Evolutionary conservation across 2,113 vertebrate species (phyloP).

Genomic region (Emydocephalus ijimae): DNA sequence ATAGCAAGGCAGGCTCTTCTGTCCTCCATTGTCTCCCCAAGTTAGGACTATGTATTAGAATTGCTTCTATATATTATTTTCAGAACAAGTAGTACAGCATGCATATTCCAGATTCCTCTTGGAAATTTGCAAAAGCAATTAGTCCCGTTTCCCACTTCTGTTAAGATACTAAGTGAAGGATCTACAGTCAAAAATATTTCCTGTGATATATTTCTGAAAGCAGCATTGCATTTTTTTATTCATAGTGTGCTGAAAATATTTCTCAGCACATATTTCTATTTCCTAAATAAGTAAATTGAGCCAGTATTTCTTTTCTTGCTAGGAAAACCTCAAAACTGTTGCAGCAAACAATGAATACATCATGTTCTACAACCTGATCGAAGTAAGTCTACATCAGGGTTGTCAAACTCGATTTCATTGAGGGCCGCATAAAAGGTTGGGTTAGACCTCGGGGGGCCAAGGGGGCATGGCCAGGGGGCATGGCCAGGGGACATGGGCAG

Average conservation of each 20-base stretch:
- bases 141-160: not conserved
- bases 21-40: not conserved
- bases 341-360: conserved; percentile 75
- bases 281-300: not conserved
- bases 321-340: conserved; percentile 78
- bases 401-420: too few species aligned
- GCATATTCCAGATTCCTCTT: not conserved
- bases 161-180: not conserved
- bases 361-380: conserved; percentile 79
- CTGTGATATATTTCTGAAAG: not conserved
- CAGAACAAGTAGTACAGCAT: not conserved
- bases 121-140: not conserved
- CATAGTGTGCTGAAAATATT: not conserved
- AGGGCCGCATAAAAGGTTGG: too few species aligned
- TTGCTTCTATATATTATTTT: not conserved
- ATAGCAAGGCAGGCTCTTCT: not conserved
- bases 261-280: not conserved
- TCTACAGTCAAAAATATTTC: not conserved
- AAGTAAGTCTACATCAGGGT: conserved; percentile 70
- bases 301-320: conserved; percentile 23
- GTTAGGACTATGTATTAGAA: not conserved
- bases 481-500: too few species aligned
- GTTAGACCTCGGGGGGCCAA: too few species aligned
- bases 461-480: too few species aligned
- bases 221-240: not conserved